Percentiles rank a stretch among this genome's conserved stretches.
Conservation (phyloP, 2,888 invertebrate species). For the Melipona beecheii region DNA sequence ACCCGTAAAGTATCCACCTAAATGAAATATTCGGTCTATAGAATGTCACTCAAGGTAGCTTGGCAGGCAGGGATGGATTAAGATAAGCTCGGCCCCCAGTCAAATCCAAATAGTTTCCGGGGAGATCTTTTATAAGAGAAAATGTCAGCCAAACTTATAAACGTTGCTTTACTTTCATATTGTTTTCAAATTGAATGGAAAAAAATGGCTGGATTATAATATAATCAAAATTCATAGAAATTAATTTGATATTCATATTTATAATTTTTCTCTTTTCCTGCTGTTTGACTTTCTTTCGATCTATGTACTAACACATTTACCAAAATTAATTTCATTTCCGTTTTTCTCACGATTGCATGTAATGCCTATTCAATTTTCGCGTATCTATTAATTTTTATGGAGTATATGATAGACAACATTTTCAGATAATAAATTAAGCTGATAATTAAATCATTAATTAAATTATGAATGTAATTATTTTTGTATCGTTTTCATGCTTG, state of each 20-base stretch:
- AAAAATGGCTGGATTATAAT: not conserved
- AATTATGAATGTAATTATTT: not conserved
- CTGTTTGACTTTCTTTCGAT: too few species aligned
- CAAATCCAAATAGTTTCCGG: slow-evolving; percentile 61
- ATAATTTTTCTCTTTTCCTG: not conserved
- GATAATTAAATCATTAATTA: not conserved
- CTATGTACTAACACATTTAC: too few species aligned
- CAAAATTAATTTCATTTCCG: not conserved
- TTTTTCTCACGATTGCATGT: not conserved
- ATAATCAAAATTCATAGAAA: not conserved
- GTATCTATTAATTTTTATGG: not conserved
- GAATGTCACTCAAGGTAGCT: slow-evolving; percentile 65
- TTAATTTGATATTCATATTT: not conserved
- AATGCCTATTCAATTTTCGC: not conserved
- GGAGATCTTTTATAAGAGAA: slow-evolving; percentile 32
- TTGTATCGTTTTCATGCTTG: not conserved
- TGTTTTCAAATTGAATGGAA: not conserved
- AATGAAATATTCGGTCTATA: slow-evolving; percentile 70
- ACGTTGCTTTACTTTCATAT: slow-evolving; percentile 38
- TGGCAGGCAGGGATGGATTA: slow-evolving; percentile 65
- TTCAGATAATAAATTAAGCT: not conserved
- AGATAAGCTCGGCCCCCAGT: slow-evolving; percentile 61
- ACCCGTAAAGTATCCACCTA: slow-evolving; percentile 68
- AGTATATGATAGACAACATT: not conserved
- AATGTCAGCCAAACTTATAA: slow-evolving; percentile 38